Evolutionary conservation across 1,140 invertebrate genomes (phyloP), one percentile per base, ranked within the genome.

Genomic region (Brachionus rubens): DNA sequence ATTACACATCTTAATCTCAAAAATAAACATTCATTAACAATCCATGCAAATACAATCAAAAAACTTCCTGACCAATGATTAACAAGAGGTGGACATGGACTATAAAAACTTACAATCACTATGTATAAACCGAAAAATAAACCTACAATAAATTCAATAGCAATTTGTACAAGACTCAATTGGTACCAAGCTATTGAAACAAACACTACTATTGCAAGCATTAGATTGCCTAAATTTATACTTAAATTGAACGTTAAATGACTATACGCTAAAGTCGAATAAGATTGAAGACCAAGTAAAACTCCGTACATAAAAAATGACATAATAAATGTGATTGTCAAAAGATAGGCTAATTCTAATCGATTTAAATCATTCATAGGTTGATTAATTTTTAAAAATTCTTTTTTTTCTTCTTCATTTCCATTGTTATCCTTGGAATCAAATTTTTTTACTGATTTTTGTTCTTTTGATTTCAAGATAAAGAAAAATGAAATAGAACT

Each of bases 221-320:
- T 24, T 26, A 72, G 41, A 33, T 72, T 72, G 9, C 68, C 50
- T 24, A 72, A 26, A 54, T 72, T 72, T 19, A 72, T 72, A 33
- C 68, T 72, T 5, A 72, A 41, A 52, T 72, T 48, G 19, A 72
- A 72, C 21, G 68, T 46, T 48, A 24, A 26, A 78, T 89, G 89
- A 1, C 93, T 92, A 81, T 95, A 96, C 0, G 93, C 92, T 67
- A 93, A 85, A 83, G 91, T 91, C 0, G 92, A 92, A 82, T 90
- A 96, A 0, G 92, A 90, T 82, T 94, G 91, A 54, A 94, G 89
- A 70, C 91, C 90, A 2, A 91, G 90, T 75, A 95, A 86, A 48
- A 91, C 87, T 50, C 91, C 92, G 80, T 94, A 72, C 46, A 72
- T 48, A 19, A 72, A 72, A 72, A 72, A 72, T n/a, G 68, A 72